Base-by-base conservation (phyloP, 2,113 vertebrate genomes). In the Odobenus rosmarus region DNA sequence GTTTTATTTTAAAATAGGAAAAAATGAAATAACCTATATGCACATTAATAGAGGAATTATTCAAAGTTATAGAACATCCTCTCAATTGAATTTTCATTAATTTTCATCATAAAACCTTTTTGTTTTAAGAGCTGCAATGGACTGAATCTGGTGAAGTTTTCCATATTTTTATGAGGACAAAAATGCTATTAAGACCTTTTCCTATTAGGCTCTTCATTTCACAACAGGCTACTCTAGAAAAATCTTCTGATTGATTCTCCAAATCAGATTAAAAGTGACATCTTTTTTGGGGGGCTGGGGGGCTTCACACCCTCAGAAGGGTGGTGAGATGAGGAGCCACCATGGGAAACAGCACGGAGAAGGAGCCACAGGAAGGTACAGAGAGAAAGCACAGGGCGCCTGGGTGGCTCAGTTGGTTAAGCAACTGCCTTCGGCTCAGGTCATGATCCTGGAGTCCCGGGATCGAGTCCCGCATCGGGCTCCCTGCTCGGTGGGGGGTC, bases 131-230 rank as follows among this genome's bases (percentile, higher is more conserved):
- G 21, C 49, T 74, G 72, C 64, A 79, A 79, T 85, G 59, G 31
- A 81, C 83, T 97, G 59, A 93, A 88, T 72, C 88, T 97, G 46
- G 46, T 80, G 71, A 89, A 80, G 36, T 89, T 94, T 94, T 96
- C 93, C 74, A 79, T 91, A 85, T 82, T 93, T 97, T 95, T 94
- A 80, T 79, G 72, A 96, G 83, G 69, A 80, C 83, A 79, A 97
- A 46, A 96, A 88, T 61, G 71, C 31, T 82, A 81, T 93, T 94
- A 95, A 93, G 81, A 55, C 67, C 64, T 89, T 46, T 46, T 46
- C 46, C 46, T 46, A 46, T 46, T 46, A 46, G 46, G 46, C 46
- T 46, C 46, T 46, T 46, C 46, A 46, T 46, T 46, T 46, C 46
- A 46, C 46, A 46, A 46, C 46, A 46, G 46, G 7, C 46, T 46